A percentile compares a stretch with the other conserved stretches of the same genome.
phyloP scores from a whole-genome alignment of 2,797 vertebrate species.

The Menidia menidia region DNA sequence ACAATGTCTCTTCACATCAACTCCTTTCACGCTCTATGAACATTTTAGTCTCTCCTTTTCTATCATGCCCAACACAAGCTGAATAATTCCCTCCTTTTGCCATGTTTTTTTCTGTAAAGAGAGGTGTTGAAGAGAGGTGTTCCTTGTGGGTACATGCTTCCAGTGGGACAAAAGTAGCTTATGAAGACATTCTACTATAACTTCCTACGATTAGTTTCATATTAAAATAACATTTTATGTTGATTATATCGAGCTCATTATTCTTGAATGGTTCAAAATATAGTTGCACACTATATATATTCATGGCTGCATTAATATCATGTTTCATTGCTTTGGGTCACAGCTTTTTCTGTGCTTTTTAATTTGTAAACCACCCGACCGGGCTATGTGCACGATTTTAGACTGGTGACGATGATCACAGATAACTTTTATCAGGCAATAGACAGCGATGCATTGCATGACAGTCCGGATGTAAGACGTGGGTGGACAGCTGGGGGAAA shows the following conservation, averaged over 20 bases:
- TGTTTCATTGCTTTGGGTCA: too few relatives aligned
- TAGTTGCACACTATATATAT: neutral
- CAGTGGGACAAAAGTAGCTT: too few relatives aligned
- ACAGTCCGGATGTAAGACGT: constrained; percentile 36
- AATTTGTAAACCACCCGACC: too few relatives aligned
- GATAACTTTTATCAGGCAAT: constrained; percentile 25
- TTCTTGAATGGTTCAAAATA: constrained; percentile 30
- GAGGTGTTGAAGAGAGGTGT: too few relatives aligned
- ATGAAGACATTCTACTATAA: neutral
- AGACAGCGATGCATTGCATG: constrained; percentile 32
- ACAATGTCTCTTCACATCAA: constrained; percentile 33
- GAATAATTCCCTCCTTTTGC: neutral
- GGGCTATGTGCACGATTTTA: too few relatives aligned
- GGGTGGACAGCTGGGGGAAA: constrained; percentile 44
- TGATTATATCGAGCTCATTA: neutral
- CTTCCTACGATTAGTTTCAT: neutral
- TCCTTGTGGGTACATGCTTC: neutral
- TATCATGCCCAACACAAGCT: neutral
- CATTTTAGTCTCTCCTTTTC: constrained; percentile 18
- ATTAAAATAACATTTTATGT: neutral
- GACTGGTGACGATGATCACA: too few relatives aligned
- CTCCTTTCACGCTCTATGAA: constrained; percentile 20
- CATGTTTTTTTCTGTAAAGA: too few relatives aligned
- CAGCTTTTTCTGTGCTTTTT: too few relatives aligned
- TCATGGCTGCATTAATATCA: too few relatives aligned